A percentile compares a stretch with the other conserved stretches of the same genome.
phyloP scores from a whole-genome alignment of 2,888 invertebrate genomes.

The Encarsia formosa region DNA sequence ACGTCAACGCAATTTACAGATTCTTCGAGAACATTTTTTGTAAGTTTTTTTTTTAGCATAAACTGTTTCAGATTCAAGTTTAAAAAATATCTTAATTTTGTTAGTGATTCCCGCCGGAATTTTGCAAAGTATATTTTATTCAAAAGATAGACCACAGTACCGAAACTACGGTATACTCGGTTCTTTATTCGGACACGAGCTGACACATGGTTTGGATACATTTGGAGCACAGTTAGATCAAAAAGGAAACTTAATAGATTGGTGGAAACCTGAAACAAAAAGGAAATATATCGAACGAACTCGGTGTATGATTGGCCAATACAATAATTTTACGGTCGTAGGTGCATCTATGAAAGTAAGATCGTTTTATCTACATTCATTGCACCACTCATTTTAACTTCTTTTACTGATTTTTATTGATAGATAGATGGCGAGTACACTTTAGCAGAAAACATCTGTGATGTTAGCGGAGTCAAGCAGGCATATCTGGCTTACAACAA shows the following conservation, averaged over 20 bases:
- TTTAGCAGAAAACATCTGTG: no score
- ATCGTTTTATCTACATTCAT: no score
- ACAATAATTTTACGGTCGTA: not conserved
- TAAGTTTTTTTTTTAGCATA: no score
- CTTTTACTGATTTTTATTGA: no score
- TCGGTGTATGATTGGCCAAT: conserved; percentile 61
- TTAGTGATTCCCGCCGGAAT: conserved; percentile 62
- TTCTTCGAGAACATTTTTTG: no score
- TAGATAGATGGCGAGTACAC: no score
- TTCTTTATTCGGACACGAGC: conserved; percentile 87
- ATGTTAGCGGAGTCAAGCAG: no score
- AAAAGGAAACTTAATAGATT: conserved; percentile 86
- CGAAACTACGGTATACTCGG: conserved; percentile 91
- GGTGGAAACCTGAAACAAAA: conserved; percentile 87
- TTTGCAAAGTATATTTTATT: conserved; percentile 87
- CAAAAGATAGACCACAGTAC: conserved; percentile 80
- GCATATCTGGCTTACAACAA: no score
- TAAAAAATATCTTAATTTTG: not conserved
- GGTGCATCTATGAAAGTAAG: not conserved
- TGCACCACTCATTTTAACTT: no score
- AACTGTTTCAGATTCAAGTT: not conserved
- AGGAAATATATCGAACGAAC: conserved; percentile 78
- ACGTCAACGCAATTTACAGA: no score
- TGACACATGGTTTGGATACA: conserved; percentile 86
- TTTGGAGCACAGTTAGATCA: conserved; percentile 88